A percentile compares a stretch with the other conserved stretches of the same genome.
Evolutionary conservation across 2,113 vertebrate genomes (phyloP).

Genomic region (Zapus hudsonius): DNA sequence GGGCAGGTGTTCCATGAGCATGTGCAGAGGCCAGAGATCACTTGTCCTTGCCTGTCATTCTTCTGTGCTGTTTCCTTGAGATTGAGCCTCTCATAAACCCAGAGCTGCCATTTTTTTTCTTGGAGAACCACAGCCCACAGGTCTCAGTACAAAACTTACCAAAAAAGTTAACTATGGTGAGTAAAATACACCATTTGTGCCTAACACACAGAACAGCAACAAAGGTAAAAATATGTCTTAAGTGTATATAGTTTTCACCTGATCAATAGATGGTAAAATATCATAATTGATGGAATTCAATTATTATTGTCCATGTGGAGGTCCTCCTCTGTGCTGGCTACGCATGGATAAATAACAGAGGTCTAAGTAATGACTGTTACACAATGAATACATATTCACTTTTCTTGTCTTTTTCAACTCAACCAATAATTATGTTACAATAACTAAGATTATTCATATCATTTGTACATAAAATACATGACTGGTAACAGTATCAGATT

Average conservation of each 20-base stretch:
- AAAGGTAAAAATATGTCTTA: background rate
- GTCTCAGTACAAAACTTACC: background rate
- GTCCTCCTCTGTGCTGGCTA: background rate
- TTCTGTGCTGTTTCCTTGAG: no score
- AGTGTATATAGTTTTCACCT: background rate
- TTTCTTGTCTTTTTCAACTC: conserved; percentile 50
- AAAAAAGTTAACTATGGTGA: background rate
- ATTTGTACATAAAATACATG: background rate
- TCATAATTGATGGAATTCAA: background rate
- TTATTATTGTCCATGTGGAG: background rate
- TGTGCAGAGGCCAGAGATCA: no score
- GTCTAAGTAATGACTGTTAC: conserved; percentile 14
- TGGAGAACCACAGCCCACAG: background rate
- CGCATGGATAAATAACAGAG: conserved; percentile 23
- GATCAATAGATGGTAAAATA: background rate
- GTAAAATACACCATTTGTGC: background rate
- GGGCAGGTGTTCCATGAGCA: no score
- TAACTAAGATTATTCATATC: background rate
- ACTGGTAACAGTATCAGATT: background rate
- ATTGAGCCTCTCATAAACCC: no score
- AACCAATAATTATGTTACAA: background rate
- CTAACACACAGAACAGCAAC: background rate
- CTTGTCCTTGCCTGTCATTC: no score
- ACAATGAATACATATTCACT: background rate
- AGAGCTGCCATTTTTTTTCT: no score